These are phyloP conservation scores for Lepisosteus oculatus DNA, from an alignment of 2,113 vertebrate genomes.

Conservation along the genomic window DNA sequence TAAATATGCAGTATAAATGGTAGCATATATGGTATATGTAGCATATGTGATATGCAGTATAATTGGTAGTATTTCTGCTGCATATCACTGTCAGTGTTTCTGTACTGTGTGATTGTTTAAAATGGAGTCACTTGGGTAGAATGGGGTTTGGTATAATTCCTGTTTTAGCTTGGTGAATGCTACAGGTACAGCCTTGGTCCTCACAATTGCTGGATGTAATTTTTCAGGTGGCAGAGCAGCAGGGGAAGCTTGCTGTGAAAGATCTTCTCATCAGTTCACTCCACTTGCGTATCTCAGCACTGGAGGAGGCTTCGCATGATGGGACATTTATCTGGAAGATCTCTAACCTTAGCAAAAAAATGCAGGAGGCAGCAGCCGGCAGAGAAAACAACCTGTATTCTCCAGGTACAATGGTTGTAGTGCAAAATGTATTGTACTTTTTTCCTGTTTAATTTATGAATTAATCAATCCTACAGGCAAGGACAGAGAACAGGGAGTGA, in stretches of 20 bases:
- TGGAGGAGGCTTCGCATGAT: constrained; percentile 70
- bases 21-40: too few species aligned
- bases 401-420: constrained; percentile 58
- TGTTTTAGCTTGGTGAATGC: too few species aligned
- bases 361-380: constrained; percentile 71
- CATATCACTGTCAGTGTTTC: neutral
- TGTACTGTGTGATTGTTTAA: neutral
- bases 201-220: too few species aligned
- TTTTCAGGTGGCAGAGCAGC: constrained; percentile 66
- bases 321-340: constrained; percentile 81
- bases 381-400: constrained; percentile 69
- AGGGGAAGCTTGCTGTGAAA: constrained; percentile 69
- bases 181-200: too few species aligned
- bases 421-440: too few species aligned
- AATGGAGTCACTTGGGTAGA: neutral
- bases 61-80: too few species aligned
- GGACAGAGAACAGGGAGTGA: too few species aligned
- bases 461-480: too few species aligned
- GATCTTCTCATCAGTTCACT: constrained; percentile 62
- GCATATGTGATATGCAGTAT: too few species aligned
- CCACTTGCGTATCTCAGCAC: constrained; percentile 61
- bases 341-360: constrained; percentile 62
- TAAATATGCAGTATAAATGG: too few species aligned
- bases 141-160: neutral
- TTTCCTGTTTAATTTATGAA: too few species aligned